phyloP scores from a whole-genome alignment of 2,797 vertebrate genomes.

The Epinephelus malabaricus region DNA sequence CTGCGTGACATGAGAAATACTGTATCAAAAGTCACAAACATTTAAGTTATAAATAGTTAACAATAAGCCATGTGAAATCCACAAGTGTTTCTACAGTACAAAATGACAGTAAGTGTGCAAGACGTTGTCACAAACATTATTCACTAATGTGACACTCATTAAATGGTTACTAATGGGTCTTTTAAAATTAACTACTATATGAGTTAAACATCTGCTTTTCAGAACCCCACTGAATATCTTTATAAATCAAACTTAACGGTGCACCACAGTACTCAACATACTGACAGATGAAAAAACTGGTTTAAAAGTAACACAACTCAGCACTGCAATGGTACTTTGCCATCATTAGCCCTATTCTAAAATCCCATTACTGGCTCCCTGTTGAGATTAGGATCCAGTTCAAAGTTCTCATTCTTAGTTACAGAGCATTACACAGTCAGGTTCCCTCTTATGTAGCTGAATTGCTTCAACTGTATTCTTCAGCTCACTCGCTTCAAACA shows the following conservation, averaged over 20 bases:
- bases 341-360: no score
- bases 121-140: not conserved
- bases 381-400: no score
- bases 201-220: constrained; percentile 1
- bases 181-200: constrained; percentile 8
- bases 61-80: not conserved
- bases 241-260: constrained; percentile 17
- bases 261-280: not conserved
- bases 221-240: constrained; percentile 20
- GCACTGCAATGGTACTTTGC: not conserved
- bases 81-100: not conserved
- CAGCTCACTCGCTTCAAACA: no score
- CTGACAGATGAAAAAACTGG: not conserved
- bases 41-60: not conserved
- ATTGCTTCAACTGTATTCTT: no score
- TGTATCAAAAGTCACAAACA: not conserved
- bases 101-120: no score
- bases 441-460: no score
- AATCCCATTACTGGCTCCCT: no score
- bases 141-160: not conserved
- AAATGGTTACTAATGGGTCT: constrained; percentile 1
- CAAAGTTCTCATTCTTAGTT: no score
- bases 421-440: no score
- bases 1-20: not conserved
- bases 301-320: not conserved